These are phyloP conservation scores for Exocentrus adspersus DNA, from an alignment of 2,888 invertebrate species.

Conservation along the genomic window DNA sequence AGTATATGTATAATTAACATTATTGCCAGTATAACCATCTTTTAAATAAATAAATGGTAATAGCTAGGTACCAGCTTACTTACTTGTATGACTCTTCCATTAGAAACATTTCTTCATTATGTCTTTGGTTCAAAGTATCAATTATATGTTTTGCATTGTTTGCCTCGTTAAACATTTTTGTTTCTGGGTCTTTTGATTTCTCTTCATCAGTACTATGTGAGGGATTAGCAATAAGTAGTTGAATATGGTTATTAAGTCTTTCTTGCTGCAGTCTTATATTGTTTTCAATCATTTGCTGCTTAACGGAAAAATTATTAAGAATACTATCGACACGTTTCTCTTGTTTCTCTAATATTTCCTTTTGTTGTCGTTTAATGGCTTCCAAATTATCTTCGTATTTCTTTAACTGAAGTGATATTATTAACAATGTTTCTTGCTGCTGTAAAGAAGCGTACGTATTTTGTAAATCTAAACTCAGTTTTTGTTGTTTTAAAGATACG, in stretches of 20 bases:
- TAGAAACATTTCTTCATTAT: conserved; percentile 71
- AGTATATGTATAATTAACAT: too few relatives aligned
- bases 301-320: conserved; percentile 67
- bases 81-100: conserved; percentile 74
- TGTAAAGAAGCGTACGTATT: conserved; percentile 69
- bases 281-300: conserved; percentile 69
- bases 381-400: conserved; percentile 71
- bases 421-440: conserved; percentile 71
- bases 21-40: too few relatives aligned
- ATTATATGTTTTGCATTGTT: conserved; percentile 61
- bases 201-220: conserved; percentile 55
- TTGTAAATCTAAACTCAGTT: conserved; percentile 54
- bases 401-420: conserved; percentile 71
- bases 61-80: too few relatives aligned
- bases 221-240: conserved; percentile 62
- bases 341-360: conserved; percentile 66
- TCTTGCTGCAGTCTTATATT: conserved; percentile 71
- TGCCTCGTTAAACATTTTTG: conserved; percentile 47
- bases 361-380: conserved; percentile 68
- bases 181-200: conserved; percentile 57
- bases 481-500: conserved; percentile 33
- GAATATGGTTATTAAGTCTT: conserved; percentile 70
- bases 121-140: conserved; percentile 66
- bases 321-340: conserved; percentile 62
- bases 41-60: too few relatives aligned